Base-by-base conservation (phyloP, 2,888 invertebrate species). In the Caenorhabditis wallacei region DNA sequence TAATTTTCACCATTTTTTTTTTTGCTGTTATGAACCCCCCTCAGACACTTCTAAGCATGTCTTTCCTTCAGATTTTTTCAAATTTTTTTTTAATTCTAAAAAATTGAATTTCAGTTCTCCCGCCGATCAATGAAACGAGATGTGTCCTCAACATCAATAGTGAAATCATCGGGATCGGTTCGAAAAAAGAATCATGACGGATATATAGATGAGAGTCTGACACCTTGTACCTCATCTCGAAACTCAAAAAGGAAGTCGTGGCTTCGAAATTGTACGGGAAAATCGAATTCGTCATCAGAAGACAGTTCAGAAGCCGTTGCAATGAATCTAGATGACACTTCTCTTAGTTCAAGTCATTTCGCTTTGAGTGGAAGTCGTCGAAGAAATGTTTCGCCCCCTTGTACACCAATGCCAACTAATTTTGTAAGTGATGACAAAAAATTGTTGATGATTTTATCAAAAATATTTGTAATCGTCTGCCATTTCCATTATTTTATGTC, bases 221-320 rank as follows among this genome's bases (percentile, higher is more conserved):
- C 71, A 13, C 71, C 70, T 0, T 79, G 70, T 46, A 69, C 80
- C 0, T 74, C 75, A n/a, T 69, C 84, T 0, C n/a, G 81, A 30
- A 84, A 69, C 24, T 78, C 78, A 5, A 84, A 84, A 51, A 37
- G 84, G 30, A 72, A 70, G 43, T 84, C 84, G n/a, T 89, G 89
- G 89, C 74, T 89, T 35, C 75, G 87, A 22, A 85, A 85, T 59
- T 90, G 90, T 66, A 88, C 89, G 0, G 87, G 89, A 3, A 85
- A 85, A 24, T 87, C 88, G 51, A 88, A 88, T 56, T 85, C 87
- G n/a, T 86, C 87, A 13, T 88, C 88, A 1, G 90, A 90, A 70
- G 90, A 90, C 26, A 86, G 85, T 35, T 89, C 90, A 26, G 89
- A 89, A 70, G 80, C 80, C 0, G 86, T 82, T 0, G 86, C 84